Evolutionary conservation across 2,797 vertebrate species (phyloP), one percentile per base, ranked within the genome.

Genomic region (Aldrovandia affinis): DNA sequence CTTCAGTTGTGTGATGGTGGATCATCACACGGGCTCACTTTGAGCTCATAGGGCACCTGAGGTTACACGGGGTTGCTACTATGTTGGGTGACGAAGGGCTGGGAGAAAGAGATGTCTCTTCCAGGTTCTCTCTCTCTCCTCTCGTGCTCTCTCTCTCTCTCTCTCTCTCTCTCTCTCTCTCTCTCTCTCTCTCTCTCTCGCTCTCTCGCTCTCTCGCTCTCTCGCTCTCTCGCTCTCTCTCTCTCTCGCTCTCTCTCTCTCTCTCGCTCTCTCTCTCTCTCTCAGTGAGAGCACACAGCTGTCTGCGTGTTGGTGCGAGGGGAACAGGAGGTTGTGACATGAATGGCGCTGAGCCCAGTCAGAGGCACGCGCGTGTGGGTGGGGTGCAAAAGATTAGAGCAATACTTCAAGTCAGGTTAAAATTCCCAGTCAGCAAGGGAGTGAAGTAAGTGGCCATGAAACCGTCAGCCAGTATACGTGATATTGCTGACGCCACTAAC

Each of bases 301-400:
- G 39, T 9, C 22, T 44, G 39, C 47, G 25, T 47, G 39, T 22
- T 47, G 73, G 39, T 9, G 5, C n/a, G 42, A 44, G 42, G 73
- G 42, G 73, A 77, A n/a, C 73, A 77, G 73, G 57, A 33, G 50
- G 54, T 80, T 54, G 78, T 55, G 78, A 57, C 78, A 36, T 57
- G 14, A 54, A 80, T 80, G 33, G 54, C 30, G 14, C 54, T 33
- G 36, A 80, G 28, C 22, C 30, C 50, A 20, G 12, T 80, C 50
- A 80, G 14, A 22, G 78, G 20, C 30, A 80, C 52, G 22, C 22
- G 18, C 18, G 42, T 47, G 52, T 55, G 28, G 50, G 78, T 44
- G 50, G 78, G 22, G 33, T 54, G 30, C 78, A 47, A n/a, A 39
- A 73, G 73, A 77, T 9, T 14, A 77, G 20, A 44, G 68, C 33